These are phyloP conservation scores for Orcinus orca DNA, from an alignment of 2,113 vertebrate species.

Conservation along the genomic window DNA sequence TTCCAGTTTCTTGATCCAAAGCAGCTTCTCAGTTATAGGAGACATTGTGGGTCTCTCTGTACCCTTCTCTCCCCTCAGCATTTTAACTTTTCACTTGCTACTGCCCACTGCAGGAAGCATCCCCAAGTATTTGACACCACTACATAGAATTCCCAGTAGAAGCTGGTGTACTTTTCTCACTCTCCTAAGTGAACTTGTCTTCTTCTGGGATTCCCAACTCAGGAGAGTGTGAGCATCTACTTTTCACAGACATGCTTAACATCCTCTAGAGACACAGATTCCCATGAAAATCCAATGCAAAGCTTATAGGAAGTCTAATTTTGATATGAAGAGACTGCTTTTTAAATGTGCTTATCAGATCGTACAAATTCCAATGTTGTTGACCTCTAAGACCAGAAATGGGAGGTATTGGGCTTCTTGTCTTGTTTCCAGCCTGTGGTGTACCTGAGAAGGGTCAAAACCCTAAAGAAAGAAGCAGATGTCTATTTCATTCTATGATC, in stretches of 20 bases:
- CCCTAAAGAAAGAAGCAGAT: neutral
- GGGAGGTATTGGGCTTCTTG: neutral
- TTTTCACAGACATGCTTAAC: neutral
- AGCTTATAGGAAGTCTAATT: neutral
- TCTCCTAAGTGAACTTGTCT: neutral
- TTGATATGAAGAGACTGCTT: neutral
- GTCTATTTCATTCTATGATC: neutral
- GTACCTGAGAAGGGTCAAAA: neutral
- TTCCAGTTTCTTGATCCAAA: neutral
- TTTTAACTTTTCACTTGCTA: neutral
- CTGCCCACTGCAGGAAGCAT: neutral
- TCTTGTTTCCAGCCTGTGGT: neutral
- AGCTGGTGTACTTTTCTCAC: neutral
- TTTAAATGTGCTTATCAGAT: neutral
- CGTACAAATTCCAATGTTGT: neutral
- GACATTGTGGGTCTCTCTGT: neutral
- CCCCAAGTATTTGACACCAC: neutral
- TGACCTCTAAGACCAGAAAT: neutral
- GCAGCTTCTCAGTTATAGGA: neutral
- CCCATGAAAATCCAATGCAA: neutral
- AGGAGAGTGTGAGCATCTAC: neutral
- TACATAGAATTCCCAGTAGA: neutral
- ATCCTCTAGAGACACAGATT: neutral
- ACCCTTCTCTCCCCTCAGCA: neutral
- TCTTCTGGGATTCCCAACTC: neutral